Conservation (phyloP, 2,113 vertebrate genomes). For the Oreotrochilus melanogaster region DNA sequence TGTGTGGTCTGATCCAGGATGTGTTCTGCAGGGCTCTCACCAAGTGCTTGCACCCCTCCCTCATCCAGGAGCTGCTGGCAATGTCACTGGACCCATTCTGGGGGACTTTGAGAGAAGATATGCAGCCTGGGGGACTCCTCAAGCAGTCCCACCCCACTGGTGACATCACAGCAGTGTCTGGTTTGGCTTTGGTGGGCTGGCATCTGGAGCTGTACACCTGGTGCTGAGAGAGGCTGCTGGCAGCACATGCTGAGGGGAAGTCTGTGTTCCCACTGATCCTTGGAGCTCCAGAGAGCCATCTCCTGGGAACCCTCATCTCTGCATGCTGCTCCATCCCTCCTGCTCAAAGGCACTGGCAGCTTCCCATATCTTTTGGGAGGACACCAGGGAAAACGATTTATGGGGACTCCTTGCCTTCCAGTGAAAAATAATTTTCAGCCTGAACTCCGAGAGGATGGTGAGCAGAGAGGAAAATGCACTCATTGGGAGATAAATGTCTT, state of each 20-base stretch:
- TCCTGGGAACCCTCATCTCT: background rate
- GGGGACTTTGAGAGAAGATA: background rate
- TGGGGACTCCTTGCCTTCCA: background rate
- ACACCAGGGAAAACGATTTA: background rate
- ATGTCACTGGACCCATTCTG: background rate
- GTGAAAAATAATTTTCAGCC: background rate
- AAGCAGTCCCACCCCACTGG: background rate
- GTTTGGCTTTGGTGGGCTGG: background rate
- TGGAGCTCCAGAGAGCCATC: background rate
- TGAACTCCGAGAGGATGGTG: background rate
- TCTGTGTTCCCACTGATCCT: background rate
- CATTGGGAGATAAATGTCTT: background rate
- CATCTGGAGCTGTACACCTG: background rate
- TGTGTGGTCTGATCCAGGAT: background rate
- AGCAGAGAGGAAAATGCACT: background rate
- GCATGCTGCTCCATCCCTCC: background rate
- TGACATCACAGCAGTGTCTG: fast-evolving
- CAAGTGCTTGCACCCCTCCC: background rate
- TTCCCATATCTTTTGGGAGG: fast-evolving
- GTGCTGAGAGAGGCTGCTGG: background rate
- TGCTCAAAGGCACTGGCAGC: background rate
- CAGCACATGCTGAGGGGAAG: background rate
- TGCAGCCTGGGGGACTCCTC: background rate
- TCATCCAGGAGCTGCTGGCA: fast-evolving
- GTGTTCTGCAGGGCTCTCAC: background rate